Evolutionary conservation across 2,797 vertebrate genomes (phyloP).

Genomic region (Discoglossus pictus): DNA sequence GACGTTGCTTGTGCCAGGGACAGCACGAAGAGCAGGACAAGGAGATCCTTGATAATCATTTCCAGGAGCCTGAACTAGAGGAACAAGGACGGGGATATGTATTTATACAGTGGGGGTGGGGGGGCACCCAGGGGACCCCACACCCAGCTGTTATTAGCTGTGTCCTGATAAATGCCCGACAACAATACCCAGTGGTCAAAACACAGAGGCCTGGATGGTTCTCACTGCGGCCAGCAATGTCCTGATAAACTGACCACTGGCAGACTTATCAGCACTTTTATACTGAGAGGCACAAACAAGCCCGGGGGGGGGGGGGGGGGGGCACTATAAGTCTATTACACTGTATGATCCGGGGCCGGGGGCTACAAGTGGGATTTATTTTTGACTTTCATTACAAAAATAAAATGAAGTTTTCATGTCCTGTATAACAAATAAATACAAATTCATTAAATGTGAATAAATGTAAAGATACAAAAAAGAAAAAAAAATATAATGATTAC

Average conservation of each 20-base stretch:
- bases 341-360: no score
- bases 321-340: no score
- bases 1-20: slow-evolving; percentile 58
- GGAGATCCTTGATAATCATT: slow-evolving; percentile 62
- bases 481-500: no score
- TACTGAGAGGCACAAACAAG: slow-evolving; percentile 46
- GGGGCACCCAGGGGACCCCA: slow-evolving; percentile 7
- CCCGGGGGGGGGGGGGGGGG: no score
- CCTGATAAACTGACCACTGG: slow-evolving; percentile 61
- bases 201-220: slow-evolving; percentile 67
- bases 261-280: slow-evolving; percentile 71
- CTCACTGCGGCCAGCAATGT: slow-evolving; percentile 58
- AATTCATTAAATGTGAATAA: no score
- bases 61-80: slow-evolving; percentile 53
- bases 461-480: no score
- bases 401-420: no score
- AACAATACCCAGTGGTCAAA: slow-evolving; percentile 61
- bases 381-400: no score
- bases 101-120: slow-evolving; percentile 35
- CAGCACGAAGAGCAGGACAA: slow-evolving; percentile 65
- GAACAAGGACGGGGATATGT: slow-evolving; percentile 55
- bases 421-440: no score
- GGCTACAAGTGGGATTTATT: no score
- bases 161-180: slow-evolving; percentile 15
- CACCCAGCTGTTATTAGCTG: slow-evolving; percentile 45